Evolutionary conservation across 2,888 invertebrate species (phyloP).

Genomic region (Octodonta nipae): DNA sequence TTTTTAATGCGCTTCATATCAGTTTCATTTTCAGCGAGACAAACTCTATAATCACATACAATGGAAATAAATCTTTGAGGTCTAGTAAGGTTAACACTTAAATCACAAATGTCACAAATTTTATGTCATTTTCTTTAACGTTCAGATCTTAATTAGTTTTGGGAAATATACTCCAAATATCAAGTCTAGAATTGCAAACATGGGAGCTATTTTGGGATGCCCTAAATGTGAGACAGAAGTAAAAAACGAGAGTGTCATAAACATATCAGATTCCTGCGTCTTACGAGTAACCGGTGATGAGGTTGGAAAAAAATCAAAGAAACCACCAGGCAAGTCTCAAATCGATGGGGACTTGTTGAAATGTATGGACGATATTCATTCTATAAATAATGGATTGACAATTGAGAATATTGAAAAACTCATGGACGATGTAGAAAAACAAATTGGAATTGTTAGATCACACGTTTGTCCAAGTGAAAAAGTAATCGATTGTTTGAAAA

Average conservation of each 20-base stretch:
- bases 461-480: slow-evolving; percentile 15
- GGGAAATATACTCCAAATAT: no score
- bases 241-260: background rate
- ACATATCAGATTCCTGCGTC: background rate
- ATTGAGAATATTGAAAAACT: slow-evolving; percentile 18
- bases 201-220: background rate
- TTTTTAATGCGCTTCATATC: no score
- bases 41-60: no score
- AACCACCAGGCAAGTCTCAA: no score
- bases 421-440: slow-evolving; percentile 15
- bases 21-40: no score
- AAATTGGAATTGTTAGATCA: slow-evolving; percentile 11
- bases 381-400: slow-evolving; percentile 36
- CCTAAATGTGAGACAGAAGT: background rate
- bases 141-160: no score
- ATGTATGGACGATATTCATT: slow-evolving; percentile 40
- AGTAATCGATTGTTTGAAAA: slow-evolving; percentile 10
- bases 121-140: no score
- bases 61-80: no score
- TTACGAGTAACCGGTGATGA: background rate
- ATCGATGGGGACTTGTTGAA: no score
- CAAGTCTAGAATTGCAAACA: no score
- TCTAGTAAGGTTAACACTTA: no score
- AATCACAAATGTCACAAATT: no score
- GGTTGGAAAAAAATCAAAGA: background rate